Conservation (phyloP, 1,140 invertebrate species). For the Eriocheir sinensis region DNA sequence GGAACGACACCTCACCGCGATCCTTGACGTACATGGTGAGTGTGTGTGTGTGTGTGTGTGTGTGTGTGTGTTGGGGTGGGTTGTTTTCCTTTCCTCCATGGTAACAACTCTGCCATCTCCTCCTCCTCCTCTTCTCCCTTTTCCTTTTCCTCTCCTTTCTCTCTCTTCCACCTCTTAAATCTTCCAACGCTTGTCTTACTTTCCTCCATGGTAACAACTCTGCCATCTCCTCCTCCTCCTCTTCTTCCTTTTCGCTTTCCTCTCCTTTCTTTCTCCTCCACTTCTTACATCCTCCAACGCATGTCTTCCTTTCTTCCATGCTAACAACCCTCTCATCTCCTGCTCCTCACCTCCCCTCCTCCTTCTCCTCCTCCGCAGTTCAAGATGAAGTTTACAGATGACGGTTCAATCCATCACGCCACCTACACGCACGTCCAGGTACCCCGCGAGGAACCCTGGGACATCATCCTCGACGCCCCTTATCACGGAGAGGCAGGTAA, state of each 20-base stretch:
- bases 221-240: not conserved
- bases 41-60: not conserved
- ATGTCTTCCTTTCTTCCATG: not conserved
- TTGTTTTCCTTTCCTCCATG: not conserved
- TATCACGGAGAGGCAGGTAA: slow-evolving; percentile 1
- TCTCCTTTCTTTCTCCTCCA: not conserved
- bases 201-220: too few relatives aligned
- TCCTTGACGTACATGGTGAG: not conserved
- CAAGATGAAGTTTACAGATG: not conserved
- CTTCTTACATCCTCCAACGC: not conserved
- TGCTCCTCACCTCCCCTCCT: not conserved
- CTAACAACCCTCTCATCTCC: not conserved
- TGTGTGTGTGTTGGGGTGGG: not conserved
- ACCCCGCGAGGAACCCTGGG: not conserved
- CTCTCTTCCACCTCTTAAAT: too few relatives aligned
- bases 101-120: too few relatives aligned
- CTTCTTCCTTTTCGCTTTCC: not conserved
- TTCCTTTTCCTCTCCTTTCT: too few relatives aligned
- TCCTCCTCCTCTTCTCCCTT: too few relatives aligned
- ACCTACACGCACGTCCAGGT: not conserved
- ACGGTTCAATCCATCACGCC: not conserved
- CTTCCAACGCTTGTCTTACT: too few relatives aligned
- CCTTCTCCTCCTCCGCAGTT: not conserved
- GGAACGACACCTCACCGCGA: not conserved
- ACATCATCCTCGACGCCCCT: not conserved